These are phyloP conservation scores for Papilio machaon DNA, from an alignment of 1,140 invertebrate species.

Conservation along the genomic window DNA sequence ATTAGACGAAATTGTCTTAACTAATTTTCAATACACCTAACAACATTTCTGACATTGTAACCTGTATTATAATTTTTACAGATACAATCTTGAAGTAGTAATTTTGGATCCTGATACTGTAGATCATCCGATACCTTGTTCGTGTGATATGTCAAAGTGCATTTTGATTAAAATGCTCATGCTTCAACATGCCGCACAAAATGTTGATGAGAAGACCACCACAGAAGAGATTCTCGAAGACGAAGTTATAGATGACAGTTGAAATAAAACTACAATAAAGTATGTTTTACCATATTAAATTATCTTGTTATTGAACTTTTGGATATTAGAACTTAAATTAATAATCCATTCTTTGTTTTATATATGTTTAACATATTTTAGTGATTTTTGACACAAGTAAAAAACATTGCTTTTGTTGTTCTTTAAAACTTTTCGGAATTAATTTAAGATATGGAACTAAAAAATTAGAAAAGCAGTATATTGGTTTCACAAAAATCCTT, in stretches of 20 bases:
- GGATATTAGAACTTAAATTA: neutral
- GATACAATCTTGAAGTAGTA: constrained; percentile 87
- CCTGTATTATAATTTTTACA: constrained; percentile 49
- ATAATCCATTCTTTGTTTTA: too few relatives aligned
- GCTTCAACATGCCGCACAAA: constrained; percentile 65
- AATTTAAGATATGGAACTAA: too few relatives aligned
- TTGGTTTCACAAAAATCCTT: too few relatives aligned
- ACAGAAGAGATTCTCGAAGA: constrained; percentile 49
- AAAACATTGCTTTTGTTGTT: too few relatives aligned
- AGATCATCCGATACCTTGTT: constrained; percentile 90
- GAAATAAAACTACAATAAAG: constrained; percentile 12
- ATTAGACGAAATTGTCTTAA: too few relatives aligned
- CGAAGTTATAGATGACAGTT: constrained; percentile 59
- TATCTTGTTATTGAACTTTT: neutral
- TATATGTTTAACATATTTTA: too few relatives aligned
- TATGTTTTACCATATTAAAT: neutral
- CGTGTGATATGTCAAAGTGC: constrained; percentile 90
- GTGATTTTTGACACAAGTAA: too few relatives aligned
- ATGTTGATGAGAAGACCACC: constrained; percentile 37
- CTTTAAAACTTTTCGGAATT: too few relatives aligned
- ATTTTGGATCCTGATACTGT: constrained; percentile 87
- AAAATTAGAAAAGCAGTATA: too few relatives aligned
- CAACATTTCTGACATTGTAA: too few relatives aligned
- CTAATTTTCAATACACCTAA: neutral
- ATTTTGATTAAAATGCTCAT: constrained; percentile 86